Conservation (phyloP, 92 coral and sea anemone genomes). For the Phymanthus crucifer region DNA sequence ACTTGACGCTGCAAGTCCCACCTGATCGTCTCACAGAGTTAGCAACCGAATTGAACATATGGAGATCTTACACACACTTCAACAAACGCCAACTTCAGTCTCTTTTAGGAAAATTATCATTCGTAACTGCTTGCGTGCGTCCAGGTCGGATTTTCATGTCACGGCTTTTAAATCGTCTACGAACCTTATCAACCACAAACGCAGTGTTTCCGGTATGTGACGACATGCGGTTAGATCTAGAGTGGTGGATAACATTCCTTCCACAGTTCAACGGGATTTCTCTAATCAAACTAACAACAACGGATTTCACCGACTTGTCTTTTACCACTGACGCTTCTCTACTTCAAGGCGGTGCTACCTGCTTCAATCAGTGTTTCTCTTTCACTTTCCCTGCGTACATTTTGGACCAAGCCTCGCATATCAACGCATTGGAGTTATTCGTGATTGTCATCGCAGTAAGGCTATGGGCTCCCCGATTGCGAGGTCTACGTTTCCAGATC, state of each 20-base stretch:
- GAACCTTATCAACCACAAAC: conserved; percentile 1
- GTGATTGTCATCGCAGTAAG: conserved; percentile 31
- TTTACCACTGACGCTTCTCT: conserved; percentile 5
- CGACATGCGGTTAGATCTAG: conserved; percentile 29
- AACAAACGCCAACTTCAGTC: conserved; percentile 35
- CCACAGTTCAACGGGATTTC: conserved; percentile 37
- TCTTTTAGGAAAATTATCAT: conserved; percentile 41
- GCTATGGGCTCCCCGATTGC: conserved; percentile 22
- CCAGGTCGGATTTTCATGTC: conserved; percentile 42
- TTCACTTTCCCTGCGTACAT: conserved; percentile 20
- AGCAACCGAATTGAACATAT: not conserved
- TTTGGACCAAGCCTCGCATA: conserved; percentile 22
- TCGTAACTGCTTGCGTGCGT: conserved; percentile 35
- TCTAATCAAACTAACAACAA: conserved; percentile 19
- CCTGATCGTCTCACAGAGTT: conserved; percentile 23
- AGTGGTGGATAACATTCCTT: conserved; percentile 37
- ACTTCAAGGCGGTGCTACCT: conserved; percentile 14
- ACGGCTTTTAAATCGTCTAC: conserved; percentile 26
- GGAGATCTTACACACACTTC: conserved; percentile 16
- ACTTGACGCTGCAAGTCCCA: conserved; percentile 21
- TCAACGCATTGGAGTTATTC: conserved; percentile 23
- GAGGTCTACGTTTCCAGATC: conserved; percentile 25
- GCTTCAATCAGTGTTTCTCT: conserved; percentile 21
- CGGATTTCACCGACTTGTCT: conserved; percentile 16
- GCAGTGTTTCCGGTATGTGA: conserved; percentile 14